Percentiles rank a stretch among this genome's conserved stretches.
These are phyloP conservation scores for Pachypsylla venusta DNA, from an alignment of 1,140 invertebrate species.

Conservation along the genomic window DNA sequence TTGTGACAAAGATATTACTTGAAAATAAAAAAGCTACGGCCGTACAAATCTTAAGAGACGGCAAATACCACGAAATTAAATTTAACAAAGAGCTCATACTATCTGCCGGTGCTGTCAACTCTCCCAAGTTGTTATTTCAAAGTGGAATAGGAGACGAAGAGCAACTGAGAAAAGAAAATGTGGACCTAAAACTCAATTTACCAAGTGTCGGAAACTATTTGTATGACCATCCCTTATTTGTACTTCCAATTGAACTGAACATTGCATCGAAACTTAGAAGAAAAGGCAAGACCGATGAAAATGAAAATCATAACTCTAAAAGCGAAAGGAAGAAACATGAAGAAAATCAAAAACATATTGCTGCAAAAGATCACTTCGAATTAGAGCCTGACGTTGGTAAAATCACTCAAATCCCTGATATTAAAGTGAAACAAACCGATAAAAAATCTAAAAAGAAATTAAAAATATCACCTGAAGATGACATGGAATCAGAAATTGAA, in stretches of 20 bases:
- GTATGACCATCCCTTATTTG: constrained; percentile 45
- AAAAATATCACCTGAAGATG: too few species aligned
- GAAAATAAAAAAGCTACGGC: constrained; percentile 25
- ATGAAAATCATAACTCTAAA: background rate
- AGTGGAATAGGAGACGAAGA: constrained; percentile 32
- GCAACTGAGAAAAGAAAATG: constrained; percentile 29
- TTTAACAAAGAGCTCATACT: constrained; percentile 25
- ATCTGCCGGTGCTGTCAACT: constrained; percentile 25
- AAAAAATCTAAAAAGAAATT: too few species aligned
- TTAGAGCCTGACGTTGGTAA: too few species aligned
- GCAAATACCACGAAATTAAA: constrained; percentile 14
- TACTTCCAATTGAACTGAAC: background rate
- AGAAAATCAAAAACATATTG: too few species aligned
- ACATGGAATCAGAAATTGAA: too few species aligned
- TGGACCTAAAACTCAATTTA: constrained; percentile 47
- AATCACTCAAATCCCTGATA: too few species aligned
- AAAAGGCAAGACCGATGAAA: background rate
- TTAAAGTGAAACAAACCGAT: too few species aligned
- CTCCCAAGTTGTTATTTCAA: constrained; percentile 31
- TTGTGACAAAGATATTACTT: constrained; percentile 32
- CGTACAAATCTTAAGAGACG: constrained; percentile 18
- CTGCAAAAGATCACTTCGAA: too few species aligned
- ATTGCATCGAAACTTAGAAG: background rate
- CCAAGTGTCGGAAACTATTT: constrained; percentile 60
- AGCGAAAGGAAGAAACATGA: background rate